These are phyloP conservation scores for Etheostoma perlongum DNA, from an alignment of 2,797 vertebrate species.

Conservation along the genomic window DNA sequence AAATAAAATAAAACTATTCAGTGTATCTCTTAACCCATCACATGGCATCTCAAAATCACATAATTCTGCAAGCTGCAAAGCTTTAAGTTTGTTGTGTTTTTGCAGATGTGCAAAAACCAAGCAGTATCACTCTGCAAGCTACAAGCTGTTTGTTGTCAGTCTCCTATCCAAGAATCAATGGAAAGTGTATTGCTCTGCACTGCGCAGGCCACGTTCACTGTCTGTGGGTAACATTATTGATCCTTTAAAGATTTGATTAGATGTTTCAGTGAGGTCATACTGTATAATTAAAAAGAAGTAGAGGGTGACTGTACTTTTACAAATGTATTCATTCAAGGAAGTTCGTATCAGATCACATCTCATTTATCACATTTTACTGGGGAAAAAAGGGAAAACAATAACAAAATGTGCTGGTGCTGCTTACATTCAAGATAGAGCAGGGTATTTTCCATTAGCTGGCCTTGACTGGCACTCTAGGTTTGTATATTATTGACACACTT, in stretches of 20 bases:
- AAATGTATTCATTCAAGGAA: neutral
- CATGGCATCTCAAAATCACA: constrained; percentile 10
- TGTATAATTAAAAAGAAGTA: constrained; percentile 10
- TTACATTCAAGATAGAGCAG: neutral
- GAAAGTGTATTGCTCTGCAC: constrained; percentile 55
- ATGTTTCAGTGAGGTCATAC: constrained; percentile 18
- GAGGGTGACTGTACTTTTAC: constrained; percentile 8
- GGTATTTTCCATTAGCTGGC: constrained; percentile 10
- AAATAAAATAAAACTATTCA: neutral
- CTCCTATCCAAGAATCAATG: constrained; percentile 43
- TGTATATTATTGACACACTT: constrained; percentile 56
- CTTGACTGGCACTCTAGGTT: constrained; percentile 29
- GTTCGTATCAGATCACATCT: neutral
- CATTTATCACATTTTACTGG: neutral
- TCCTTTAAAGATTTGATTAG: constrained; percentile 36
- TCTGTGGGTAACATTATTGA: constrained; percentile 38
- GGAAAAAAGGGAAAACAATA: neutral
- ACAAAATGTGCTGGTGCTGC: neutral
- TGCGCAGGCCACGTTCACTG: constrained; percentile 35
- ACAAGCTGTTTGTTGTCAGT: constrained; percentile 38
- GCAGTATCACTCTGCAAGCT: constrained; percentile 13
- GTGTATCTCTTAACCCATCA: neutral
- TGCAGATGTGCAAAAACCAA: constrained; percentile 29
- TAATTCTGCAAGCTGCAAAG: constrained; percentile 8
- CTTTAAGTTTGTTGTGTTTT: constrained; percentile 49